phyloP scores from a whole-genome alignment of 2,888 invertebrate genomes.

The Torymus tubicola region DNA sequence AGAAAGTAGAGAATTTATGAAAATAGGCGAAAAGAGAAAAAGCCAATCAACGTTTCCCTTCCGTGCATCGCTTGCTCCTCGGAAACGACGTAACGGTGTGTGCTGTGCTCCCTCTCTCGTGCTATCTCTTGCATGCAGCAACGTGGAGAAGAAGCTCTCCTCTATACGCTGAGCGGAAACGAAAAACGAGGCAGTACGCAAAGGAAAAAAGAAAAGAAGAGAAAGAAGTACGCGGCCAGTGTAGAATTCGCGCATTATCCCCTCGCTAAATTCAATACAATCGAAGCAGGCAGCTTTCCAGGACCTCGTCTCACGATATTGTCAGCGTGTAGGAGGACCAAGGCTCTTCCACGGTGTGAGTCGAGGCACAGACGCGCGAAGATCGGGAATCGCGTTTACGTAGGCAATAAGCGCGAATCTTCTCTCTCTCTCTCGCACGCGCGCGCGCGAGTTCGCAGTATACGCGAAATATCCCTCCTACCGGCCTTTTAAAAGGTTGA shows the following conservation, averaged over 20 bases:
- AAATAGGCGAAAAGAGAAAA: slow-evolving; percentile 41
- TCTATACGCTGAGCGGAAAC: neutral
- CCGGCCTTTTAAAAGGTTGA: slow-evolving; percentile 21
- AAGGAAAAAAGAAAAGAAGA: neutral
- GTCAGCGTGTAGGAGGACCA: slow-evolving; percentile 12
- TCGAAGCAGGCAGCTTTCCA: slow-evolving; percentile 11
- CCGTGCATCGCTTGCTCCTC: slow-evolving; percentile 44
- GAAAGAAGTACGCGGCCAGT: slow-evolving; percentile 1
- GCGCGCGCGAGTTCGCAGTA: neutral
- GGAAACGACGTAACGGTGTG: too few relatives aligned
- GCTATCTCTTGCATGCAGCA: too few relatives aligned
- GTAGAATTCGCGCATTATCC: slow-evolving; percentile 48
- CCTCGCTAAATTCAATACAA: slow-evolving; percentile 45
- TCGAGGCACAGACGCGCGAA: slow-evolving; percentile 53
- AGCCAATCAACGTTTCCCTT: slow-evolving; percentile 49
- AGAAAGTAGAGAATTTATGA: slow-evolving; percentile 59
- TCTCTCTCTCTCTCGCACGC: neutral
- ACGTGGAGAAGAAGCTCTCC: neutral
- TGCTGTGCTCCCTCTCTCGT: too few relatives aligned
- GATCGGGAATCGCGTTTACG: slow-evolving; percentile 62
- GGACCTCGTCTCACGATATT: slow-evolving; percentile 26
- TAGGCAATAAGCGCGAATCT: slow-evolving; percentile 59
- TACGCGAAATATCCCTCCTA: too few relatives aligned
- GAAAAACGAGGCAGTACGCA: neutral
- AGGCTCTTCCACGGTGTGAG: neutral